Evolutionary conservation across 2,888 invertebrate species (phyloP).

Genomic region (Eristalis tenax): DNA sequence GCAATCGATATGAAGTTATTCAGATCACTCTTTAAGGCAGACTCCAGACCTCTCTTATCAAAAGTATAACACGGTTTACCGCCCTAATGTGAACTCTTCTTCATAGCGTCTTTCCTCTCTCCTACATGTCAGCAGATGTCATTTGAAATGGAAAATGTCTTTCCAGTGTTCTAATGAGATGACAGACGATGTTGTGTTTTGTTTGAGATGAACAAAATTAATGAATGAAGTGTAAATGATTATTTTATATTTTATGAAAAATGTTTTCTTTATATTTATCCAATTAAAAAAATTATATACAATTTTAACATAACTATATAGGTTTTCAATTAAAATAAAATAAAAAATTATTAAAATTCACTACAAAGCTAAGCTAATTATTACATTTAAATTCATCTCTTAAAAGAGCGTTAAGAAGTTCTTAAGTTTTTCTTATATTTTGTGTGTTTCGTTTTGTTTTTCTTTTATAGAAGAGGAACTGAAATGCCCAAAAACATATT

Average conservation of each 20-base stretch:
- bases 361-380: conserved; percentile 62
- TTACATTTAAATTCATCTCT: conserved; percentile 28
- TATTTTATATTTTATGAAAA: conserved; percentile 37
- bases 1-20: too few relatives aligned
- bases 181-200: not conserved
- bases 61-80: too few relatives aligned
- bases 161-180: not conserved
- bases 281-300: conserved; percentile 59
- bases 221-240: conserved; percentile 27
- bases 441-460: conserved; percentile 9
- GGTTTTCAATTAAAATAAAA: conserved; percentile 24
- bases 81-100: too few relatives aligned
- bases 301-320: conserved; percentile 55
- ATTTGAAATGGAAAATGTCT: not conserved
- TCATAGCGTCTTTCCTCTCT: too few relatives aligned
- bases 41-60: too few relatives aligned
- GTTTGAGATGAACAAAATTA: conserved; percentile 7
- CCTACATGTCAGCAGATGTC: not conserved
- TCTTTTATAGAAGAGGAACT: conserved; percentile 53
- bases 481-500: conserved; percentile 65
- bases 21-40: too few relatives aligned
- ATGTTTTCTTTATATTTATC: conserved; percentile 60
- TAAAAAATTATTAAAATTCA: conserved; percentile 53
- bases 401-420: conserved; percentile 20
- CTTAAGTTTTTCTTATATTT: conserved; percentile 20